These are phyloP conservation scores for Pseudochromis fuscus DNA, from an alignment of 2,797 vertebrate species.

Conservation along the genomic window DNA sequence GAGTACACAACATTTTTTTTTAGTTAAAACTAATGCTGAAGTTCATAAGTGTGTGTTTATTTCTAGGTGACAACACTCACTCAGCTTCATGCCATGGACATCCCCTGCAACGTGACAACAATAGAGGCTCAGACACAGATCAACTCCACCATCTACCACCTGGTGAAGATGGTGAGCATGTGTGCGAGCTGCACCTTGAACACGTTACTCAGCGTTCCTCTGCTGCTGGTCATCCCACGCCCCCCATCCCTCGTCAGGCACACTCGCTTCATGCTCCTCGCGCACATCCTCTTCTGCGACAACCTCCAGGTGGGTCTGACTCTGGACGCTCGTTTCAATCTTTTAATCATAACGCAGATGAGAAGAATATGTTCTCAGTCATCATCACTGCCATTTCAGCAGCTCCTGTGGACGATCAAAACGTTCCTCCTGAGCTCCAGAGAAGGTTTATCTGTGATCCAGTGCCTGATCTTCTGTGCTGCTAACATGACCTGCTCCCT, in stretches of 20 bases:
- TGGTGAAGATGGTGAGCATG: conserved; percentile 42
- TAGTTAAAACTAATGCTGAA: background rate
- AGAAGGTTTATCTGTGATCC: conserved; percentile 31
- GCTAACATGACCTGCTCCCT: conserved; percentile 43
- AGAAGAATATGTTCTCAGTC: background rate
- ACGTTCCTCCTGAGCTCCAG: conserved; percentile 25
- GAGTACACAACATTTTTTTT: background rate
- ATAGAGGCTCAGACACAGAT: conserved; percentile 43
- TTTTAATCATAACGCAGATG: background rate
- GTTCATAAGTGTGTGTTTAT: background rate
- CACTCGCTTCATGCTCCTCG: conserved; percentile 60
- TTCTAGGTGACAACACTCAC: background rate
- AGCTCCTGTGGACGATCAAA: conserved; percentile 39
- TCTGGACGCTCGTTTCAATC: background rate
- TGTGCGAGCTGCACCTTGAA: conserved; percentile 55
- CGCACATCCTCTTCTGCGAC: conserved; percentile 60
- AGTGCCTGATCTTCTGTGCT: conserved; percentile 53
- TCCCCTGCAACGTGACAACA: conserved; percentile 40
- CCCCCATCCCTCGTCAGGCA: conserved; percentile 52
- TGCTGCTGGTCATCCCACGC: conserved; percentile 44
- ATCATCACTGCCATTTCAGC: conserved; percentile 26
- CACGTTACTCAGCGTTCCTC: conserved; percentile 38
- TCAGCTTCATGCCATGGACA: conserved; percentile 22
- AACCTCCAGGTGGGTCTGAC: conserved; percentile 43
- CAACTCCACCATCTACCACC: conserved; percentile 43